Conservation (phyloP, 2,888 invertebrate species). For the Ypsolopha scabrella region DNA sequence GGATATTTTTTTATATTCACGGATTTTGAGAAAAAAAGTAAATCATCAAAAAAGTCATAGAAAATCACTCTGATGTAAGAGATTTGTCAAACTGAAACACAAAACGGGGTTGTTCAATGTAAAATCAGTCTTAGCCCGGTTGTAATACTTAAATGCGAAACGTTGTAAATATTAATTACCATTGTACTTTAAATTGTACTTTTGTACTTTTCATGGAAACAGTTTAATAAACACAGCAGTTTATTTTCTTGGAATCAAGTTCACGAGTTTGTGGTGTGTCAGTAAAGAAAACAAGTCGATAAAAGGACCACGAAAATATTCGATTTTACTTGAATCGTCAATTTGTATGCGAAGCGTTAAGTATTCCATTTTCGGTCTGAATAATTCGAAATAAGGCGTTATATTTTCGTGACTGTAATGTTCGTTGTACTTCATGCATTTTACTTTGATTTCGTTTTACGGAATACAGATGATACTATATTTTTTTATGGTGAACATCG, state of each 20-base stretch:
- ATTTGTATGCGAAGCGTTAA: slow-evolving; percentile 51
- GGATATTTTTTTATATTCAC: no score
- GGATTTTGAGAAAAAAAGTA: no score
- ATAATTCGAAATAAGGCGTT: slow-evolving; percentile 39
- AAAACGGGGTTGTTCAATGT: no score
- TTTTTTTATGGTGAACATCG: neutral
- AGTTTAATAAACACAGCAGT: neutral
- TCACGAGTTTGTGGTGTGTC: neutral
- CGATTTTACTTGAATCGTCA: slow-evolving; percentile 18
- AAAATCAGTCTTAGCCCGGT: no score
- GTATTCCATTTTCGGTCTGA: slow-evolving; percentile 31
- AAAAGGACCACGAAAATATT: neutral
- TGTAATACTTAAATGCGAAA: neutral
- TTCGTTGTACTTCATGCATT: slow-evolving; percentile 15
- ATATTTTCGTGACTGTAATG: slow-evolving; percentile 30
- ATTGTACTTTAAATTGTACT: neutral
- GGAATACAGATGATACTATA: neutral
- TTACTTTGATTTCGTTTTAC: neutral
- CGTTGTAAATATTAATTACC: neutral
- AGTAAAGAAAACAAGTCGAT: neutral
- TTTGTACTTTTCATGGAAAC: neutral
- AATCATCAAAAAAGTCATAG: no score
- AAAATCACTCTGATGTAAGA: no score
- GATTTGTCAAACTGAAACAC: no score
- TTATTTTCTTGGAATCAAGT: neutral